phyloP scores from a whole-genome alignment of 2,888 invertebrate species.

The Gibbula magus region DNA sequence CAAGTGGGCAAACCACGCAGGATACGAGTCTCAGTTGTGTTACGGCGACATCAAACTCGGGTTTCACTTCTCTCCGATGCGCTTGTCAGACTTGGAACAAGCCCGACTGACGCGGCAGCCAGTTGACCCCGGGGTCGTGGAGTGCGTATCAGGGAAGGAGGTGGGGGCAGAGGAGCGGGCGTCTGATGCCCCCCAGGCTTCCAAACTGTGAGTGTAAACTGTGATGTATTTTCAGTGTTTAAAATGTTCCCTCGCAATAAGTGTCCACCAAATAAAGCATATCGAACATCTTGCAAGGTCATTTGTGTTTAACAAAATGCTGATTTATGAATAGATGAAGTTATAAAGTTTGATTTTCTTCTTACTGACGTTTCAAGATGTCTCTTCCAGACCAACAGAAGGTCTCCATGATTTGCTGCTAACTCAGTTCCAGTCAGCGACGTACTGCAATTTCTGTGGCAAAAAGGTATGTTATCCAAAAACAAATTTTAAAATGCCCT shows the following conservation, averaged over 20 bases:
- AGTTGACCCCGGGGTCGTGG: conserved; percentile 8
- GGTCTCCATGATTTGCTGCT: conserved; percentile 84
- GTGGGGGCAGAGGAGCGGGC: conserved; percentile 46
- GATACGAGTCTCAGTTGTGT: conserved; percentile 92
- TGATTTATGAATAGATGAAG: too few relatives aligned
- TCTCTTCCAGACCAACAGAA: conserved; percentile 48
- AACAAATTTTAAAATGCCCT: not conserved
- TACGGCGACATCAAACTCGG: conserved; percentile 92
- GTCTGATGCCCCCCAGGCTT: conserved; percentile 18
- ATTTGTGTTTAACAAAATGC: too few relatives aligned
- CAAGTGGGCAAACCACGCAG: conserved; percentile 80
- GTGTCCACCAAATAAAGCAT: too few relatives aligned
- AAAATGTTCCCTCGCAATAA: too few relatives aligned
- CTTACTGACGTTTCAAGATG: too few relatives aligned
- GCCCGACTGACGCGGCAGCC: not conserved
- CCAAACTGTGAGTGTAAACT: conserved; percentile 21
- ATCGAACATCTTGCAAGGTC: too few relatives aligned
- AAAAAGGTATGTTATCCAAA: conserved; percentile 92
- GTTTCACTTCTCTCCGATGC: conserved; percentile 79
- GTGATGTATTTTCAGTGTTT: too few relatives aligned
- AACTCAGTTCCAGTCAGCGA: conserved; percentile 91
- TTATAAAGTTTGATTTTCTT: not conserved
- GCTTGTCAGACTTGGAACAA: conserved; percentile 37
- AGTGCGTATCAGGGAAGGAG: conserved; percentile 28
- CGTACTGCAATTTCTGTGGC: conserved; percentile 94